phyloP scores from a whole-genome alignment of 2,888 invertebrate species.

The Sinelater perroti region DNA sequence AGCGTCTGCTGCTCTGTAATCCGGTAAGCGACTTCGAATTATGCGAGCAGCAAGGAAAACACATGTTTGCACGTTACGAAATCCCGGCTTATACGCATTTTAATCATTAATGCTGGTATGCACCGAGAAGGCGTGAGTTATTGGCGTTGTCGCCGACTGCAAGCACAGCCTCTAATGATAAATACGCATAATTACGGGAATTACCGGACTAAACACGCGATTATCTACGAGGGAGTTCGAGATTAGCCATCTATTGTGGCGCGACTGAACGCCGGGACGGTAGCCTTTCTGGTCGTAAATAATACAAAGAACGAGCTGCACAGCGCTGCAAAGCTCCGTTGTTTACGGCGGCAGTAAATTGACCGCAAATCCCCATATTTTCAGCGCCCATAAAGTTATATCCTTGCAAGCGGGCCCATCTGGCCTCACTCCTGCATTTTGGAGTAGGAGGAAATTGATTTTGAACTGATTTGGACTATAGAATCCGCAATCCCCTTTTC shows the following conservation, averaged over 20 bases:
- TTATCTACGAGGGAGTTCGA: constrained; percentile 22
- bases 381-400: too few relatives aligned
- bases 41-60: neutral
- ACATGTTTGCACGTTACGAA: constrained; percentile 1
- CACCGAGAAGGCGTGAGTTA: constrained; percentile 25
- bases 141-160: constrained; percentile 22
- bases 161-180: constrained; percentile 18
- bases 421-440: too few relatives aligned
- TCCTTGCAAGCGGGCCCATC: too few relatives aligned
- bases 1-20: too few relatives aligned
- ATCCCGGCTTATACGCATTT: constrained; percentile 9
- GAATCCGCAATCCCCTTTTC: too few relatives aligned
- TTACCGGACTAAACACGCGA: constrained; percentile 26
- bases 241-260: constrained; percentile 20
- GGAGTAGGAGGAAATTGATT: too few relatives aligned
- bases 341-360: constrained; percentile 10
- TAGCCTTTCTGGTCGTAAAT: constrained; percentile 23
- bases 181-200: constrained; percentile 25
- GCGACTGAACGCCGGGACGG: constrained; percentile 6
- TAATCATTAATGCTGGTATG: constrained; percentile 23
- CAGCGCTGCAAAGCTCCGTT: constrained; percentile 11
- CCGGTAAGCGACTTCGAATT: too few relatives aligned
- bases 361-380: constrained; percentile 10
- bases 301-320: constrained; percentile 25
- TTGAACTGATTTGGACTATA: too few relatives aligned